These are phyloP conservation scores for Talpa occidentalis DNA, from an alignment of 2,113 vertebrate species.

Conservation along the genomic window DNA sequence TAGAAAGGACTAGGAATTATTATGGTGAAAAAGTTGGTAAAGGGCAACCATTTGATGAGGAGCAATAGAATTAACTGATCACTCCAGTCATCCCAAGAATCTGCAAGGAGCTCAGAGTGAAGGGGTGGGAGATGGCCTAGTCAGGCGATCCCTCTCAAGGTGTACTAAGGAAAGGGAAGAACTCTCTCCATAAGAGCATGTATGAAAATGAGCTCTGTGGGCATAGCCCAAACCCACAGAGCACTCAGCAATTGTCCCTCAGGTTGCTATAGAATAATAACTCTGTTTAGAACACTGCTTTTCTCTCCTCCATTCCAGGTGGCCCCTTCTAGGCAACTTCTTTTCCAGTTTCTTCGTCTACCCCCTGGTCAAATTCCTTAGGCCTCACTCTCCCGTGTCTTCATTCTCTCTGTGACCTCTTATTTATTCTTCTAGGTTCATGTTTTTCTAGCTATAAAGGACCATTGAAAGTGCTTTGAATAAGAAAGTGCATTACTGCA, in stretches of 20 bases:
- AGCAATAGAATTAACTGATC: not conserved
- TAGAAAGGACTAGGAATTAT: conserved; percentile 8
- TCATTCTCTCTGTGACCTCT: not conserved
- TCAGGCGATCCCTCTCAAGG: not conserved
- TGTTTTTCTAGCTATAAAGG: not conserved
- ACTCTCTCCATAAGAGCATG: not conserved
- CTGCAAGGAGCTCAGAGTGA: conserved; percentile 2
- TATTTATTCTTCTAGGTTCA: not conserved
- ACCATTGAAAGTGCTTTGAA: not conserved
- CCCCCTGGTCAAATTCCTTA: not conserved
- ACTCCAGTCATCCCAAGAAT: not conserved
- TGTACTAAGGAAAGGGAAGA: not conserved
- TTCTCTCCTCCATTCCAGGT: not conserved
- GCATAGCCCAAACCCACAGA: not conserved
- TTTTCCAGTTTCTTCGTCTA: not conserved
- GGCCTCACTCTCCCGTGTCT: not conserved
- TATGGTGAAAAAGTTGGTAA: not conserved
- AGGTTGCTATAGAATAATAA: not conserved
- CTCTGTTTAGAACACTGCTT: not conserved
- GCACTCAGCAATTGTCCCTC: not conserved
- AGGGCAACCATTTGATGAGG: not conserved
- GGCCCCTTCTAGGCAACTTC: not conserved
- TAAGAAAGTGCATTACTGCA: not conserved
- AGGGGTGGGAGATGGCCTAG: not conserved
- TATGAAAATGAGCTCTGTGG: not conserved